Conservation (phyloP, 2,888 invertebrate genomes). For the Oligia strigilis region DNA sequence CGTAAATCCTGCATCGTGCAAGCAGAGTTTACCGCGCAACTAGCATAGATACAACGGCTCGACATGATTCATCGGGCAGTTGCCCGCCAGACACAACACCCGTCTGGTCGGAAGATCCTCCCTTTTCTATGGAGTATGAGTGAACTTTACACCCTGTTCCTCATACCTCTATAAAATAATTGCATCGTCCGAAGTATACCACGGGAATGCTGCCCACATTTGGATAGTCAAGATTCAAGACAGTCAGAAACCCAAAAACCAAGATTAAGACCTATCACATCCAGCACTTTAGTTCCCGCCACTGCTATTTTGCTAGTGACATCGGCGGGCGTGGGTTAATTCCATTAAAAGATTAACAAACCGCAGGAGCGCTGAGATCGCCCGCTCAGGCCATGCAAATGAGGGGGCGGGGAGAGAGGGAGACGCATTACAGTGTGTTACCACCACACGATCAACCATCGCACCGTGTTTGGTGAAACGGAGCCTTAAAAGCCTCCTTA, state of each 20-base stretch:
- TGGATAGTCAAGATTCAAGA: neutral
- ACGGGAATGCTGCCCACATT: neutral
- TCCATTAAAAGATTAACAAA: conserved; percentile 88
- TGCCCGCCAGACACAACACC: too few species aligned
- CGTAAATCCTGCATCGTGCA: too few species aligned
- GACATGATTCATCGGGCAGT: too few species aligned
- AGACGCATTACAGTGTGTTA: conserved; percentile 50
- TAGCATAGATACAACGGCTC: too few species aligned
- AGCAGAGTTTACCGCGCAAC: too few species aligned
- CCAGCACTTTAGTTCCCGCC: conserved; percentile 63
- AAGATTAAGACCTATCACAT: conserved; percentile 35
- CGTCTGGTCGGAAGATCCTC: too few species aligned
- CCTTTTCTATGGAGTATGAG: too few species aligned
- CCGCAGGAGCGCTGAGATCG: conserved; percentile 80
- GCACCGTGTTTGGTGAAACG: conserved; percentile 37
- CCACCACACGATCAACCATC: conserved; percentile 46
- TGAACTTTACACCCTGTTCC: too few species aligned
- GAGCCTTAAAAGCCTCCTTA: conserved; percentile 37
- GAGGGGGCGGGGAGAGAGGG: conserved; percentile 39
- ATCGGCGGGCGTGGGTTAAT: conserved; percentile 83
- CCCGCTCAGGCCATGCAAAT: conserved; percentile 71
- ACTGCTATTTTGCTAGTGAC: conserved; percentile 82
- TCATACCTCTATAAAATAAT: neutral
- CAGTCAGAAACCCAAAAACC: neutral
- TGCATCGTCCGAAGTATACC: neutral